Percentiles rank a stretch among this genome's conserved stretches.
phyloP scores from a whole-genome alignment of 2,113 vertebrate species.

The Myotis lucifugus region DNA sequence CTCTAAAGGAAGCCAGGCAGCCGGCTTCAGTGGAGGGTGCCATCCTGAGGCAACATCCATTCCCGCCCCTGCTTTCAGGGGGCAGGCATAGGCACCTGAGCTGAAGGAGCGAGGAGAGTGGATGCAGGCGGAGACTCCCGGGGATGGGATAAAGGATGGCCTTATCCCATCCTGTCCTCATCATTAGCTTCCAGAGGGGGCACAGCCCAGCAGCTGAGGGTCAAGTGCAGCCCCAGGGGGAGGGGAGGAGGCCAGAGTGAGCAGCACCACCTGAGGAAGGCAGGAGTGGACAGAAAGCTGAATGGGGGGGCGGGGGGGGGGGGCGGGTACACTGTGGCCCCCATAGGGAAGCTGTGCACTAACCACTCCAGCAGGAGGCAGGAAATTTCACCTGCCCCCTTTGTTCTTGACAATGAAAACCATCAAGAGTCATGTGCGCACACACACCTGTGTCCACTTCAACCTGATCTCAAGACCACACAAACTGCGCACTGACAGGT shows the following conservation, averaged over 20 bases:
- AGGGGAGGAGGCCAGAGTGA: no score
- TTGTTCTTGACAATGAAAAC: neutral
- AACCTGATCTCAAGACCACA: neutral
- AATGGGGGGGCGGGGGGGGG: no score
- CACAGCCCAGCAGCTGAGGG: neutral
- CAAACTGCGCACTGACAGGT: accelerated
- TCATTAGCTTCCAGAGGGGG: neutral
- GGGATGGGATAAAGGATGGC: neutral
- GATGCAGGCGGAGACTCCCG: neutral
- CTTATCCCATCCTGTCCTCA: neutral
- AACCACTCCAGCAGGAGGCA: neutral
- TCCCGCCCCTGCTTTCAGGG: neutral
- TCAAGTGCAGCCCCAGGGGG: neutral
- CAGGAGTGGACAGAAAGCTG: neutral
- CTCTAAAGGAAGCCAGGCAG: neutral
- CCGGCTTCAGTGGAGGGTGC: accelerated
- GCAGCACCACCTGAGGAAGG: neutral
- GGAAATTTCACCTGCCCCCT: neutral
- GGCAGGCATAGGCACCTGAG: neutral
- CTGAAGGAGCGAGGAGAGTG: neutral
- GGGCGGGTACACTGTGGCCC: neutral
- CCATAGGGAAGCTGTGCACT: neutral
- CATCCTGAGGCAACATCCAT: neutral
- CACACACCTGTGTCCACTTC: neutral
- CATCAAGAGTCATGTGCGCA: neutral